Conservation (phyloP, 2,888 invertebrate species). For the Brenthis hecate region DNA sequence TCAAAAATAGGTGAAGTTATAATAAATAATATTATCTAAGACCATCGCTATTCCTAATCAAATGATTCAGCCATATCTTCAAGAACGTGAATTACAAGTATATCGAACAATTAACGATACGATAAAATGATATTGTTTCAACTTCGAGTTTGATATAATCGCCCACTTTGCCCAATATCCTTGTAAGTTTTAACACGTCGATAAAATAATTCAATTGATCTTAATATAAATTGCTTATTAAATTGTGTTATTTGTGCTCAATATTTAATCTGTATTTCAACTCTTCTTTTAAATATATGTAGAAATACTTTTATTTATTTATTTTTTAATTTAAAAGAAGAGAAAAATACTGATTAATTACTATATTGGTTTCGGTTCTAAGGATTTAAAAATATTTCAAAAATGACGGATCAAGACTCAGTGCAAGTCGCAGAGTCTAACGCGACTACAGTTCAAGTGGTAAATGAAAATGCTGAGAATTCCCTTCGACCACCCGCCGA, state of each 20-base stretch:
- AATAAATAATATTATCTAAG: slow-evolving; percentile 21
- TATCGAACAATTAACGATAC: slow-evolving; percentile 50
- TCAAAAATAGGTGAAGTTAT: too few relatives aligned
- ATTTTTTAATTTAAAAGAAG: slow-evolving; percentile 16
- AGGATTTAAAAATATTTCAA: slow-evolving; percentile 28
- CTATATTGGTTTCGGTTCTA: slow-evolving; percentile 11
- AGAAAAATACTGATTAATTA: slow-evolving; percentile 30
- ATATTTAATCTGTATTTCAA: slow-evolving; percentile 35
- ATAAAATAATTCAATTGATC: not conserved
- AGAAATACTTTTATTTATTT: slow-evolving; percentile 1
- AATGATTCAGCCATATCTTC: slow-evolving; percentile 33
- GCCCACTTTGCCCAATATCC: slow-evolving; percentile 61
- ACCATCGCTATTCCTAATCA: slow-evolving; percentile 34
- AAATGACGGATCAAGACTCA: slow-evolving; percentile 63
- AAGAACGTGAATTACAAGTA: slow-evolving; percentile 45
- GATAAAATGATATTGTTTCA: slow-evolving; percentile 52
- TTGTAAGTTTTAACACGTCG: slow-evolving; percentile 50
- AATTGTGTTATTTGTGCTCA: slow-evolving; percentile 18
- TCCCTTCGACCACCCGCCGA: slow-evolving; percentile 24
- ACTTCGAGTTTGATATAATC: slow-evolving; percentile 39
- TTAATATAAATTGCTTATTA: not conserved
- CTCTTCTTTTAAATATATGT: slow-evolving; percentile 18
- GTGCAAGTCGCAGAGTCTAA: slow-evolving; percentile 60
- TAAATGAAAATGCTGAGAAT: slow-evolving; percentile 30
- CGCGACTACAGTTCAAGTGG: slow-evolving; percentile 30